Evolutionary conservation across 2,113 vertebrate genomes (phyloP).

Genomic region (Butastur rufipennis): DNA sequence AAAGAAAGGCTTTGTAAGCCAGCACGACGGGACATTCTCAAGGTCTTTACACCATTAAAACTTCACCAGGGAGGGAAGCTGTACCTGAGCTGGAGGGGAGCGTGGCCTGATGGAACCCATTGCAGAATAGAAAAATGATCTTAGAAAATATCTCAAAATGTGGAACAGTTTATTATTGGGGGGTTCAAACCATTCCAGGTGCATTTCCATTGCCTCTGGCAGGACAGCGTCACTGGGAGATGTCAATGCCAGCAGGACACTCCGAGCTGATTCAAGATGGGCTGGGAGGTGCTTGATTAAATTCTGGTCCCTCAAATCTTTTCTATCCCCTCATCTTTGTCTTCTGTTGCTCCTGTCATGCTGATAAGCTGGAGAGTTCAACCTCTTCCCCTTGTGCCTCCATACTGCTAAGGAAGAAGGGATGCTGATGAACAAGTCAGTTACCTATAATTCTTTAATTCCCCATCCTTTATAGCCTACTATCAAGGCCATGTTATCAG

Average conservation of each 20-base stretch:
- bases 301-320: not conserved
- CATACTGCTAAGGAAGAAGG: not conserved
- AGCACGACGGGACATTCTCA: accelerated
- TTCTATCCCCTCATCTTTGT: not conserved
- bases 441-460: not conserved
- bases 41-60: not conserved
- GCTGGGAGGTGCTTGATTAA: not conserved
- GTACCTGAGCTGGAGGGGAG: not conserved
- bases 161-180: not conserved
- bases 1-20: not conserved
- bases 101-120: accelerated
- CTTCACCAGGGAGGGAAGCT: not conserved
- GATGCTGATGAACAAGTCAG: not conserved
- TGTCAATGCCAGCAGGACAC: not conserved
- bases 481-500: not conserved
- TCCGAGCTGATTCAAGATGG: not conserved
- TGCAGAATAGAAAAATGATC: not conserved
- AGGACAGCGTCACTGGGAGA: not conserved
- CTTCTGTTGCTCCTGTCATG: not conserved
- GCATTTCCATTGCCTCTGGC: not conserved
- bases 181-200: not conserved
- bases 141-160: not conserved
- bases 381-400: not conserved
- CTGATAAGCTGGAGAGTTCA: not conserved
- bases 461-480: not conserved